Base-by-base conservation (phyloP, 2,113 vertebrate species). In the Ctenodactylus gundi region DNA sequence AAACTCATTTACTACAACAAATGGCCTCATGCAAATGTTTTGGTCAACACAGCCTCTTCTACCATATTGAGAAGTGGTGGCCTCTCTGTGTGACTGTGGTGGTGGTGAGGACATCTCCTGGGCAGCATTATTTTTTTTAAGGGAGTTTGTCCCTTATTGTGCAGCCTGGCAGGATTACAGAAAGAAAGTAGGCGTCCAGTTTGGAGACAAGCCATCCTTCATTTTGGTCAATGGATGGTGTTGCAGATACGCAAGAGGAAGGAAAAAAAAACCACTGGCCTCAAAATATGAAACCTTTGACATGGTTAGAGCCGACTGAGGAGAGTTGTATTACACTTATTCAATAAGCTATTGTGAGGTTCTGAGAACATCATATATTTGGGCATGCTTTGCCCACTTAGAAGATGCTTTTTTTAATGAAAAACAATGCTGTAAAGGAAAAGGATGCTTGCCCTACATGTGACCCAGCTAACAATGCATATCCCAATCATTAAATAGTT, bases 21-120 rank as follows among this genome's bases (percentile, higher is more conserved):
- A 96, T 97, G 94, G 65, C 82, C 95, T 94, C 53, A 41, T 93
- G 81, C 91, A 93, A 96, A 94, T 93, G 87, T 96, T 96, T 93
- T 97, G 93, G 92, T 78, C 86, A 88, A 41, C 84, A 81, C 21
- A 77, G 44, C 60, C 62, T 87, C 92, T 89, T 95, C 84, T 94
- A n/a, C 85, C 91, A 89, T 39, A 81, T 27, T 53, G 86, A 89
- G 57, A 49, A 62, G 27, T 77, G 44, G 39, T 75, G 93, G 70
- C 49, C 64, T 81, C 20, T 76, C 53, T 39, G n/a, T 67, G 31
- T 36, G 76, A 75, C 1, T 51, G 90, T 21, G n/a, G 17, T 29
- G 55, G 27, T 39, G 39, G 34, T 31, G n/a, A 55, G 25, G 53
- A 7, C 11, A 23, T 60, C n/a, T 18, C 11, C 15, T 5, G 44